Base-by-base conservation (phyloP, 2,113 vertebrate species). In the Hucho hucho region DNA sequence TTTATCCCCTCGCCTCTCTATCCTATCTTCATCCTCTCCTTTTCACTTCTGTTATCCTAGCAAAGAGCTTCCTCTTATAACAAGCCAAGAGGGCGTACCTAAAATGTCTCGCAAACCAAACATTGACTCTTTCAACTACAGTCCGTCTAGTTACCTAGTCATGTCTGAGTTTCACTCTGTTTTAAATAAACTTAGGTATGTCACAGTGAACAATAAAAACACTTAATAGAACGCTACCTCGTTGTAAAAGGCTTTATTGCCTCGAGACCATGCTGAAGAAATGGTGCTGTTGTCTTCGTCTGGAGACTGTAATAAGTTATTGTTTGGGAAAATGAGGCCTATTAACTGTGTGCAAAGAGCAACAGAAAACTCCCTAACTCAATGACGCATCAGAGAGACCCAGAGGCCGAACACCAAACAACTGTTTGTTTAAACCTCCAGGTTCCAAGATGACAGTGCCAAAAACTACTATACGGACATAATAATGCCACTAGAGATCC, bases 271-370 rank as follows among this genome's bases (percentile, higher is more conserved):
- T 56, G 4, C 53, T 56, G 64, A 20, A 28, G 26, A 67, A 6
- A 67, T 26, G 3, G 18, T 67, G 3, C 1, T 43, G 28, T 37
- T 29, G 29, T 70, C 74, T 59, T 11, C 12, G 6, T 68, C 20
- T 73, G 69, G 53, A 25, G n/a, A 43, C 59, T 56, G 26, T 64
- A 29, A 53, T 18, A 56, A 56, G 13, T 2, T 53, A 59, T 70
- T 79, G 69, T 75, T 79, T 67, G 72, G 80, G 20, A n/a, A 82
- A 43, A 37, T 12, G 25, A 75, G 18, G 49, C 49, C 49, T 6
- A 49, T 28, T 3, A 58, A 28, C 28, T 16, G 18, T 43, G 16
- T 46, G 14, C 49, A 56, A 56, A 56, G 18, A 56, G 32, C 20
- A 69, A 69, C 20, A 78, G 77, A 12, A 49, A 37, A 53, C 56